phyloP scores from a whole-genome alignment of 2,797 vertebrate species.

The Natrix natrix region DNA sequence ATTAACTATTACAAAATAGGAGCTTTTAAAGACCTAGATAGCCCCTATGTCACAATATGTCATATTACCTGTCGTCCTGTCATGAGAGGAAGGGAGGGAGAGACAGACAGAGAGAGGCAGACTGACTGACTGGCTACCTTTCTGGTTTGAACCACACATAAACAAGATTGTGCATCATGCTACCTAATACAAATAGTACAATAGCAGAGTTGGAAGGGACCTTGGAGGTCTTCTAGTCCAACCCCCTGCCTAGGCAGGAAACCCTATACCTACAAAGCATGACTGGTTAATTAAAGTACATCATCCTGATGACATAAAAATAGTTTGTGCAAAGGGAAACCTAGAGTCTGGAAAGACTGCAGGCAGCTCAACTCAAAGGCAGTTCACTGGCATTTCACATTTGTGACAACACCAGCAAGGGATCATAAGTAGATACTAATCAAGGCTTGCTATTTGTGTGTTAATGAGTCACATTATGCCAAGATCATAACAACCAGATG shows the following conservation, averaged over 20 bases:
- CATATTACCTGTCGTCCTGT: not conserved
- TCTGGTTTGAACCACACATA: rapidly evolving
- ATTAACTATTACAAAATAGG: not conserved
- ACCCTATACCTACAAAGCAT: not conserved
- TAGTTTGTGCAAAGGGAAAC: constrained; percentile 13
- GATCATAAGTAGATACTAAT: constrained; percentile 73
- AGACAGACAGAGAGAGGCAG: too few relatives aligned
- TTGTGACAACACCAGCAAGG: constrained; percentile 62
- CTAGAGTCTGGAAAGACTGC: not conserved
- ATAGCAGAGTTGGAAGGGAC: too few relatives aligned
- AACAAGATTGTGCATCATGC: not conserved
- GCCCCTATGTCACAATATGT: rapidly evolving
- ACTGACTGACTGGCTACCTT: not conserved
- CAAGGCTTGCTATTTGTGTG: constrained; percentile 77
- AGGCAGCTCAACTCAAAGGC: not conserved
- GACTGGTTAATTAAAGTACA: not conserved
- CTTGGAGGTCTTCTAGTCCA: too few relatives aligned
- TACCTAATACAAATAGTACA: not conserved
- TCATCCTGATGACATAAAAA: constrained; percentile 22
- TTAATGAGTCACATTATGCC: constrained; percentile 74
- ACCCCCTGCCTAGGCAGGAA: too few relatives aligned
- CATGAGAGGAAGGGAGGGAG: not conserved
- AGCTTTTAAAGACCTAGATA: not conserved
- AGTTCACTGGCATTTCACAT: constrained; percentile 55
- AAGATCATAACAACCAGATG: constrained; percentile 80